These are phyloP conservation scores for Cinara cedri DNA, from an alignment of 2,888 invertebrate species.

Conservation along the genomic window DNA sequence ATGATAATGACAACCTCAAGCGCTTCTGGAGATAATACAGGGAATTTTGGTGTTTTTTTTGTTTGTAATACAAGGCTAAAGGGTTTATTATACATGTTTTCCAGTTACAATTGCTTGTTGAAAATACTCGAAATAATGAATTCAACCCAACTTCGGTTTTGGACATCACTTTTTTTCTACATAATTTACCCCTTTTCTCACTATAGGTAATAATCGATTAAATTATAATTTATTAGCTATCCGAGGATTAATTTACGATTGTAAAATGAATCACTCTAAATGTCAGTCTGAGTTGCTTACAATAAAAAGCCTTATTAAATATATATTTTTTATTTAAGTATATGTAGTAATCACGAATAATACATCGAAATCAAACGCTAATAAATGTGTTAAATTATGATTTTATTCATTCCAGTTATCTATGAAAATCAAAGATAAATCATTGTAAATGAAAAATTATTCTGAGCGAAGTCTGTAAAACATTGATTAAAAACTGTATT, in stretches of 20 bases:
- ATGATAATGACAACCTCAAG: conserved; percentile 12
- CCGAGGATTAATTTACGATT: background rate
- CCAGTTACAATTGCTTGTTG: background rate
- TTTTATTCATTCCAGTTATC: too few relatives aligned
- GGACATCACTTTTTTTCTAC: background rate
- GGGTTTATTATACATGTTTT: background rate
- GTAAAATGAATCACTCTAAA: background rate
- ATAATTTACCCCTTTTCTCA: background rate
- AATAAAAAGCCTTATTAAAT: too few relatives aligned
- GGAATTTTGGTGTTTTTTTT: background rate
- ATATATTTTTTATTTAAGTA: too few relatives aligned
- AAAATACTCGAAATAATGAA: conserved; percentile 1
- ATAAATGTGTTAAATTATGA: too few relatives aligned
- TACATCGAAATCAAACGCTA: too few relatives aligned
- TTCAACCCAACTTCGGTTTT: background rate
- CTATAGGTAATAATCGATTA: background rate
- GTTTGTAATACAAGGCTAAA: conserved; percentile 2
- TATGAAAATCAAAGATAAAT: too few relatives aligned
- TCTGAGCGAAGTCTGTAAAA: too few relatives aligned
- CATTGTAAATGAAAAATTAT: too few relatives aligned
- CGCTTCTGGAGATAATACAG: conserved; percentile 1
- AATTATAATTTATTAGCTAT: background rate
- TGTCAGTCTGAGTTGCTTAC: too few relatives aligned
- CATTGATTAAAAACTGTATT: too few relatives aligned
- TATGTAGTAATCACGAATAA: too few relatives aligned